Evolutionary conservation across 2,888 invertebrate species (phyloP).

Genomic region (Oconnorella tubifera): DNA sequence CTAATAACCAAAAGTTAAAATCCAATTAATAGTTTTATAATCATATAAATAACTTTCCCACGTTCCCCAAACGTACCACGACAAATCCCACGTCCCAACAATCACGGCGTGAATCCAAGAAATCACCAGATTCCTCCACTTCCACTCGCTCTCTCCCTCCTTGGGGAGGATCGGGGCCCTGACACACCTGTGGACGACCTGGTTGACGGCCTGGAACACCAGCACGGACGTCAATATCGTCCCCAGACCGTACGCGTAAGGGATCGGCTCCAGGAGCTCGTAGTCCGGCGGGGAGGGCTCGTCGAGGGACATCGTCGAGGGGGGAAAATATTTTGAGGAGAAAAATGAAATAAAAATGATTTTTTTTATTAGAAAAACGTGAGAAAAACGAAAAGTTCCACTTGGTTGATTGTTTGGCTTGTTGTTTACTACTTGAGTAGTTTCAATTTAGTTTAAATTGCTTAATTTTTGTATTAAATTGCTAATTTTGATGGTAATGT

Average conservation of each 20-base stretch:
- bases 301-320: not conserved
- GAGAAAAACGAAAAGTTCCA: too few relatives aligned
- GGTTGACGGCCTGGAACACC: constrained; percentile 23
- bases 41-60: too few relatives aligned
- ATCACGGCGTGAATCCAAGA: constrained; percentile 45
- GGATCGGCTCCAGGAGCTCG: constrained; percentile 25
- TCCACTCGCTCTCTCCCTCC: constrained; percentile 33
- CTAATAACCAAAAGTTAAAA: too few relatives aligned
- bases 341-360: too few relatives aligned
- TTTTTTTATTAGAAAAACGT: too few relatives aligned
- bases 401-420: too few relatives aligned
- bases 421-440: too few relatives aligned
- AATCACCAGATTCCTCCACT: constrained; percentile 43
- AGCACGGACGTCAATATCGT: constrained; percentile 18
- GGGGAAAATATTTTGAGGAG: too few relatives aligned
- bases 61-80: constrained; percentile 41
- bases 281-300: constrained; percentile 5
- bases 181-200: constrained; percentile 12
- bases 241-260: constrained; percentile 20
- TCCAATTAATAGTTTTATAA: too few relatives aligned
- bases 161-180: not conserved
- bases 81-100: constrained; percentile 40
- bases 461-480: too few relatives aligned
- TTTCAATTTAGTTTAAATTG: too few relatives aligned
- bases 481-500: too few relatives aligned